phyloP scores from a whole-genome alignment of 1,140 invertebrate genomes.

The Phortica variegata region DNA sequence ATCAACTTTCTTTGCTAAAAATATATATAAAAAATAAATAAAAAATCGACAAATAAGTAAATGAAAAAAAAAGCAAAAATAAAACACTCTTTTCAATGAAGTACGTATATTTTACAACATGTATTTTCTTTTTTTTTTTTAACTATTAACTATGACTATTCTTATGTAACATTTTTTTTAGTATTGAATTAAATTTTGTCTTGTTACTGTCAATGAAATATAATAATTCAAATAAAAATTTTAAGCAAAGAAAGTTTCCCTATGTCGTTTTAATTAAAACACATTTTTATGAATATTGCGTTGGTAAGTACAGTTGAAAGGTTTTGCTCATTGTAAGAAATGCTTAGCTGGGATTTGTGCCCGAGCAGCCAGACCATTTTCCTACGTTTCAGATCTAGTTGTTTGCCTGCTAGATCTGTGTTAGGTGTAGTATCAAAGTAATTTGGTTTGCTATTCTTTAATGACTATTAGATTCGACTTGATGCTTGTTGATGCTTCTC shows the following conservation, averaged over 20 bases:
- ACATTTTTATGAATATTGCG: no score
- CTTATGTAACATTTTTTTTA: slow-evolving; percentile 22
- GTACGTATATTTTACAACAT: slow-evolving; percentile 21
- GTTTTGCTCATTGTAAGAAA: no score
- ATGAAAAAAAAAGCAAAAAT: slow-evolving; percentile 7
- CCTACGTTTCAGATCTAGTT: no score
- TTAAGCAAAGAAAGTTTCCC: slow-evolving; percentile 24
- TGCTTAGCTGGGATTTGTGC: no score
- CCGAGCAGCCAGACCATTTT: no score
- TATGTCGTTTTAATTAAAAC: no score
- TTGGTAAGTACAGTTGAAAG: no score
- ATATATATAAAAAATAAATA: slow-evolving; percentile 15
- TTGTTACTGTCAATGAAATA: slow-evolving; percentile 53
- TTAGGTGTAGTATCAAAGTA: no score
- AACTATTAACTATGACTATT: slow-evolving; percentile 33
- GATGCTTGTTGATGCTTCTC: no score
- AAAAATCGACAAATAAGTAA: slow-evolving; percentile 17
- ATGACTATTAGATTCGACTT: no score
- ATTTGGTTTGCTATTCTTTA: no score
- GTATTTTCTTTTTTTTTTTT: slow-evolving; percentile 21
- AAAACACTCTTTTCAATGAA: slow-evolving; percentile 8
- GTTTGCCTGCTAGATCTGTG: no score
- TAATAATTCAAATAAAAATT: slow-evolving; percentile 55
- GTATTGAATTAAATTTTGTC: slow-evolving; percentile 36
- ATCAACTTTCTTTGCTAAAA: slow-evolving; percentile 35